Evolutionary conservation across 2,888 invertebrate genomes (phyloP).

Genomic region (Deilephila elpenor): DNA sequence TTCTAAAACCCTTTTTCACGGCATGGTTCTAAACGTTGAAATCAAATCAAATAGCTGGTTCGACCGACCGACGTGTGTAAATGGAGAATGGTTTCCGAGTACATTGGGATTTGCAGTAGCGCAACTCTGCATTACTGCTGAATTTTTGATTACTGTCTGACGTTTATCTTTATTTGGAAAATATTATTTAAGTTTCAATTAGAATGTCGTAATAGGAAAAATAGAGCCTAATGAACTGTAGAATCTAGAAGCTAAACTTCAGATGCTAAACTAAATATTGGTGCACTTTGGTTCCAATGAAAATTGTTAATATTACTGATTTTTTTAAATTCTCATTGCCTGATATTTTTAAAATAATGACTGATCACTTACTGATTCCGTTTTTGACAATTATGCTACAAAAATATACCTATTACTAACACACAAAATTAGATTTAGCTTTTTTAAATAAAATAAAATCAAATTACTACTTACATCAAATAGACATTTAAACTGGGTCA

Average conservation of each 20-base stretch:
- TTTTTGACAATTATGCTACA: too few relatives aligned
- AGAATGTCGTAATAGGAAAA: too few relatives aligned
- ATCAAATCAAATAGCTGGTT: constrained; percentile 51
- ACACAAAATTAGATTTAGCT: background rate
- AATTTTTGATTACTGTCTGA: background rate
- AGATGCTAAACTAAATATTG: too few relatives aligned
- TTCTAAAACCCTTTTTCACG: constrained; percentile 37
- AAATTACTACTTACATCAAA: background rate
- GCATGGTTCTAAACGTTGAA: constrained; percentile 42
- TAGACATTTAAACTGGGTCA: background rate
- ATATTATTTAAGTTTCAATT: too few relatives aligned
- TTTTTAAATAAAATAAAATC: background rate
- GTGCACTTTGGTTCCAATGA: too few relatives aligned
- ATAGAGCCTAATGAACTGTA: too few relatives aligned
- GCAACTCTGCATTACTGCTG: background rate
- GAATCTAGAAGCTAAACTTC: too few relatives aligned
- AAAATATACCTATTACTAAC: background rate
- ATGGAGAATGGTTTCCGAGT: constrained; percentile 38
- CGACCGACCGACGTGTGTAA: constrained; percentile 38
- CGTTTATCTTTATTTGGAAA: background rate
- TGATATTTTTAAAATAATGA: too few relatives aligned
- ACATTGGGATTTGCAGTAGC: constrained; percentile 23
- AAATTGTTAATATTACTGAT: too few relatives aligned
- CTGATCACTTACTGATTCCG: too few relatives aligned
- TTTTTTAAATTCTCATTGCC: too few relatives aligned